A percentile compares a stretch with the other conserved stretches of the same genome.
phyloP scores from a whole-genome alignment of 2,888 invertebrate species.

The Bugula neritina region DNA sequence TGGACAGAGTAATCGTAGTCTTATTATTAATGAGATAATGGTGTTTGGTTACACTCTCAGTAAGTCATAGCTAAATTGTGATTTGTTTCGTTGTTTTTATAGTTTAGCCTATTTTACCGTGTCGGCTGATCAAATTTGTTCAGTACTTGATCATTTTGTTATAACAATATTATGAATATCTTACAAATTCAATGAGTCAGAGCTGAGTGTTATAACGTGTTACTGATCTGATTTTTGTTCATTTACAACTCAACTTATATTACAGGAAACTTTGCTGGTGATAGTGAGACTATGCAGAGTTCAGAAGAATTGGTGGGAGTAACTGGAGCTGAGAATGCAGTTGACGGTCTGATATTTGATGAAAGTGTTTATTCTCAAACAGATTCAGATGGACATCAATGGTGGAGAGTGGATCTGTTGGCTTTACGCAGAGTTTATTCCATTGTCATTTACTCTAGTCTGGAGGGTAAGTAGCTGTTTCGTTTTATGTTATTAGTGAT shows the following conservation, averaged over 20 bases:
- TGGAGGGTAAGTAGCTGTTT: not conserved
- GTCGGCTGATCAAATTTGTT: too few species aligned
- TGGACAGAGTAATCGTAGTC: not conserved
- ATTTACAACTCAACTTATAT: not conserved
- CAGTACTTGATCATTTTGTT: too few species aligned
- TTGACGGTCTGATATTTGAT: not conserved
- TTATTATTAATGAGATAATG: not conserved
- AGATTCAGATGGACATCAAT: not conserved
- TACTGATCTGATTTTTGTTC: too few species aligned
- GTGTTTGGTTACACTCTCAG: not conserved
- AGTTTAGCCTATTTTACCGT: too few species aligned
- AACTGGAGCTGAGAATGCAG: not conserved
- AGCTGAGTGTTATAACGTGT: too few species aligned
- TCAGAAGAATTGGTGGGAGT: not conserved
- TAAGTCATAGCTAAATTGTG: too few species aligned
- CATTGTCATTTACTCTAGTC: not conserved
- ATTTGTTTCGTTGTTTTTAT: too few species aligned
- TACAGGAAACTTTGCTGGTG: not conserved
- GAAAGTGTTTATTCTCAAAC: not conserved
- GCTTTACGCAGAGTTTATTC: not conserved
- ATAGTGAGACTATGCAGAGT: not conserved
- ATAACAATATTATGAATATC: too few species aligned
- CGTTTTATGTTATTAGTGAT: not conserved
- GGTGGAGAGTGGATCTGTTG: not conserved
- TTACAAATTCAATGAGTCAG: too few species aligned